A percentile compares a stretch with the other conserved stretches of the same genome.
Conservation (phyloP, 2,888 invertebrate genomes). For the Dascillus cervinus region DNA sequence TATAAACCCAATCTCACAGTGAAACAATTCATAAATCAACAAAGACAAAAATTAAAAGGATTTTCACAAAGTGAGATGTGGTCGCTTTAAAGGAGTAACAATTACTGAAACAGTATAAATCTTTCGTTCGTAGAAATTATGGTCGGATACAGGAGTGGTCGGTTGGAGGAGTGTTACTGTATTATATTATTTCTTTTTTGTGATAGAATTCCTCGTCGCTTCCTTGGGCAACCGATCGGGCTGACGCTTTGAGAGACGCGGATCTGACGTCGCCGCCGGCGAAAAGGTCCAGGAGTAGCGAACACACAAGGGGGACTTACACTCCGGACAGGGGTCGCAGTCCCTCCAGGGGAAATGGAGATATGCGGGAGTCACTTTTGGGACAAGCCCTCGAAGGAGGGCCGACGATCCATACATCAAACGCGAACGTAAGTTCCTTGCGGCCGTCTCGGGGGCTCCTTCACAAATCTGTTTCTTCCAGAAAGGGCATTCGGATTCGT, state of each 20-base stretch:
- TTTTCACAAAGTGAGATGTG: no score
- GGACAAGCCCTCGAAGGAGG: constrained; percentile 72
- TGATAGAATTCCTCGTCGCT: constrained; percentile 50
- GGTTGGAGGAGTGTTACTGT: no score
- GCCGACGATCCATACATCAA: constrained; percentile 58
- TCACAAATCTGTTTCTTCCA: no score
- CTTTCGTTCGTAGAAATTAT: no score
- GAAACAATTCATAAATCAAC: no score
- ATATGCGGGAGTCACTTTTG: constrained; percentile 64
- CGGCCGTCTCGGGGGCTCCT: no score
- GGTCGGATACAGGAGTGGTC: no score
- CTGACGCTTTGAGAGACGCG: constrained; percentile 44
- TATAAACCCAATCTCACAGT: no score
- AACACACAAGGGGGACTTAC: constrained; percentile 41
- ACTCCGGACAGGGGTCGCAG: constrained; percentile 46
- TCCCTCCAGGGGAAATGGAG: constrained; percentile 56
- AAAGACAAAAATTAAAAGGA: no score
- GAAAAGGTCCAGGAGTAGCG: constrained; percentile 62
- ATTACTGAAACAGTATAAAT: no score
- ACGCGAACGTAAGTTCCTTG: constrained; percentile 28
- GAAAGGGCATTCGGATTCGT: constrained; percentile 52
- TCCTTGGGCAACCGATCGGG: constrained; percentile 53
- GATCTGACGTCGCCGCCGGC: constrained; percentile 57
- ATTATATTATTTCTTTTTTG: not conserved
- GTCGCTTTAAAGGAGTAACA: no score